Conservation (phyloP, 2,888 invertebrate species). For the Hydraecia micacea region DNA sequence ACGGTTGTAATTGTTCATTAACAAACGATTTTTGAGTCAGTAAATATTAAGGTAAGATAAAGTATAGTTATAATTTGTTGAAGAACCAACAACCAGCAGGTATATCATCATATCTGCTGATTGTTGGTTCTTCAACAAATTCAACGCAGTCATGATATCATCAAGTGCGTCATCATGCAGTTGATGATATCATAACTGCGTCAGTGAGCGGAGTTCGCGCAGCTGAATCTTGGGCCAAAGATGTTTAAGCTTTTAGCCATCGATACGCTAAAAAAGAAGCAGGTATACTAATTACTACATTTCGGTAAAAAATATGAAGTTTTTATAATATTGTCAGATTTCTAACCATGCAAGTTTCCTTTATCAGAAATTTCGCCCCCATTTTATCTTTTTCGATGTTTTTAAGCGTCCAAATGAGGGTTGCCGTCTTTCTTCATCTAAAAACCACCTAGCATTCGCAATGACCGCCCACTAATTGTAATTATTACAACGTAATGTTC, state of each 20-base stretch:
- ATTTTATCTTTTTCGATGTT: neutral
- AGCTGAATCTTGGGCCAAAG: neutral
- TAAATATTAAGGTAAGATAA: neutral
- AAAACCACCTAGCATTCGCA: conserved; percentile 14
- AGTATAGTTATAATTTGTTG: neutral
- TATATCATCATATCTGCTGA: neutral
- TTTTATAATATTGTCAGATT: neutral
- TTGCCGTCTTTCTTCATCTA: neutral
- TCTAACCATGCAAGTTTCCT: neutral
- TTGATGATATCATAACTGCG: neutral
- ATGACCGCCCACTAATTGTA: conserved; percentile 30
- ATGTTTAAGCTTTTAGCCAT: neutral
- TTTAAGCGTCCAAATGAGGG: neutral
- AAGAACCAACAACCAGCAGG: neutral
- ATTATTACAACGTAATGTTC: conserved; percentile 44
- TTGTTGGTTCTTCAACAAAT: too few species aligned
- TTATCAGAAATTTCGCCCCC: neutral
- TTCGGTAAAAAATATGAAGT: neutral
- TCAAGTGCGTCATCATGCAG: too few species aligned
- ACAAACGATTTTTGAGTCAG: neutral
- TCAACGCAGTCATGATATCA: too few species aligned
- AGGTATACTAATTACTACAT: neutral
- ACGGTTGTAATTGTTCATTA: neutral
- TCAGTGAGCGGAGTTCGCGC: neutral
- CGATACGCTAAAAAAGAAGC: neutral